Evolutionary conservation across 2,888 invertebrate species (phyloP).

Genomic region (Pristionchus maxplancki): DNA sequence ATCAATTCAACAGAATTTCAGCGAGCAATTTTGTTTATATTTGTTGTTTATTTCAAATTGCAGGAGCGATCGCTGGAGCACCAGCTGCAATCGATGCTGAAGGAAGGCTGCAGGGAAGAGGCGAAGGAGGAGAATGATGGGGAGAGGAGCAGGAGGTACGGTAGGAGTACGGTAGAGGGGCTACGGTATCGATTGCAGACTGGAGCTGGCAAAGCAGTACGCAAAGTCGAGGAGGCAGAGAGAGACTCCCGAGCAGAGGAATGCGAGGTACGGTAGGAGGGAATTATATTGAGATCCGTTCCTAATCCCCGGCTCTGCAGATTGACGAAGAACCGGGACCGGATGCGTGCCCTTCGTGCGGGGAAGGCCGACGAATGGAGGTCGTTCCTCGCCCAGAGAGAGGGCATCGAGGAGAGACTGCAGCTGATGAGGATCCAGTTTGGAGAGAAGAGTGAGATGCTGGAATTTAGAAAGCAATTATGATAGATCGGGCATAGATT

Average conservation of each 20-base stretch:
- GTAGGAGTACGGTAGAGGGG: background rate
- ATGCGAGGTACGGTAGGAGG: conserved; percentile 33
- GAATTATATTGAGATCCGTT: background rate
- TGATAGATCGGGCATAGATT: no score
- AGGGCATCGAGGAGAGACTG: background rate
- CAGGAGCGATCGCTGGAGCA: conserved; percentile 17
- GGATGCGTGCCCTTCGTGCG: background rate
- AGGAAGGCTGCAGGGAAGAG: background rate
- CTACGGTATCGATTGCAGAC: conserved; percentile 9
- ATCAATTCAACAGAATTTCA: no score
- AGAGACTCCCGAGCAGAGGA: conserved; percentile 46
- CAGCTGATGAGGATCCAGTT: conserved; percentile 7
- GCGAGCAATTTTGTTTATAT: no score
- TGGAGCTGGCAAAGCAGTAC: conserved; percentile 12
- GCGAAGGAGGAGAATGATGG: background rate
- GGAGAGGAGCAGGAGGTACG: conserved; percentile 4
- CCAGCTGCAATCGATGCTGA: conserved; percentile 5
- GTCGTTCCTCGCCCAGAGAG: background rate
- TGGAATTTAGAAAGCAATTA: no score
- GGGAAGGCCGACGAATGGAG: conserved; percentile 18
- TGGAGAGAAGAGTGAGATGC: conserved; percentile 46
- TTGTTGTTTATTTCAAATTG: background rate
- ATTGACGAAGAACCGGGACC: conserved; percentile 29
- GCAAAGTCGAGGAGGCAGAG: conserved; percentile 5
- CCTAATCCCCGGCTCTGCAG: conserved; percentile 8